Percentiles rank a stretch among this genome's conserved stretches.
Conservation (phyloP, 2,888 invertebrate species). For the Lycocerus yunnanus region DNA sequence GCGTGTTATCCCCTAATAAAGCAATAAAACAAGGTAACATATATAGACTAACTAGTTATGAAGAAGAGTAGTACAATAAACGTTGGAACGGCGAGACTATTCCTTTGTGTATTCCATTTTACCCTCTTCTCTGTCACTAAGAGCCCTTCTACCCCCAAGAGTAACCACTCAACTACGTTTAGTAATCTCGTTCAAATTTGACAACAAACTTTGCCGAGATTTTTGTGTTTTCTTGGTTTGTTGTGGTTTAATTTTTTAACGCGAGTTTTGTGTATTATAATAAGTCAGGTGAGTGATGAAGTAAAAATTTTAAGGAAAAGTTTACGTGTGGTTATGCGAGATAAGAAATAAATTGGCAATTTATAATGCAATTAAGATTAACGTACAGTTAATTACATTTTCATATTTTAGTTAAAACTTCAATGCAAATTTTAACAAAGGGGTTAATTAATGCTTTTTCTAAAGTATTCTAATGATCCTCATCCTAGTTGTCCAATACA, state of each 20-base stretch:
- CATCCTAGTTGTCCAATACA: background rate
- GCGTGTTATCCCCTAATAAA: constrained; percentile 25
- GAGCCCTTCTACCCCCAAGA: constrained; percentile 30
- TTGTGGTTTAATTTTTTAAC: background rate
- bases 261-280: background rate
- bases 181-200: constrained; percentile 37
- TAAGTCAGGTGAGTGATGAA: background rate
- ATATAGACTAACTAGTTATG: constrained; percentile 25
- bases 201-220: constrained; percentile 36
- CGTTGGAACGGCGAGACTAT: constrained; percentile 29
- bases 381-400: background rate
- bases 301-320: background rate
- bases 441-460: background rate
- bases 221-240: background rate
- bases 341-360: background rate
- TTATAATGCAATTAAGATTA: background rate
- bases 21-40: constrained; percentile 24
- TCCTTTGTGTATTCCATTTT: constrained; percentile 32
- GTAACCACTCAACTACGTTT: constrained; percentile 34
- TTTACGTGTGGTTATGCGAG: background rate
- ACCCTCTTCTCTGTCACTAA: constrained; percentile 29
- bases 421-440: background rate
- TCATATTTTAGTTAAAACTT: background rate
- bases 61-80: constrained; percentile 27
- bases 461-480: background rate